Conservation (phyloP, 2,113 vertebrate species). For the Aramus guarauna region DNA sequence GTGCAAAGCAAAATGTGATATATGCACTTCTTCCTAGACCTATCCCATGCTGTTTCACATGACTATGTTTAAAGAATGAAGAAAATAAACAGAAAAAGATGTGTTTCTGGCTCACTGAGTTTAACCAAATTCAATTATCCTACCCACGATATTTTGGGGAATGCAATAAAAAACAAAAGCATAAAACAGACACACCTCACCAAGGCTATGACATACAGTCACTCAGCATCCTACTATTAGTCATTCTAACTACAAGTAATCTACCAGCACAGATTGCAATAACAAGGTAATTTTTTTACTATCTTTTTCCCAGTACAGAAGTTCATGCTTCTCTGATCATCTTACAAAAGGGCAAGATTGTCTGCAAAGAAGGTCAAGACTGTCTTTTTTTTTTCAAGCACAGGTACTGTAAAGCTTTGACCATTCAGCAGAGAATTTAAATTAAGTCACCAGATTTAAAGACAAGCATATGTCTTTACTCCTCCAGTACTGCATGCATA, state of each 20-base stretch:
- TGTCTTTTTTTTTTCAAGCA: background rate
- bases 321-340: background rate
- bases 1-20: background rate
- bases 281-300: background rate
- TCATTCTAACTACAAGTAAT: background rate
- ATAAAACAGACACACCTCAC: background rate
- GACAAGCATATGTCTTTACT: background rate
- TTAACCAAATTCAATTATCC: background rate
- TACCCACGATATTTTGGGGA: background rate
- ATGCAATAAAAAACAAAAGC: background rate
- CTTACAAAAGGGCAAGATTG: background rate
- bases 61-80: background rate
- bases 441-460: background rate
- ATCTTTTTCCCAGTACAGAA: background rate
- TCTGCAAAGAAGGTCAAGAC: background rate
- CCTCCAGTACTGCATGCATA: background rate
- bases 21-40: background rate
- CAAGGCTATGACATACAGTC: background rate
- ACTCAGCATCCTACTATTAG: background rate
- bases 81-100: background rate
- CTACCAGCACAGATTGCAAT: background rate
- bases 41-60: background rate
- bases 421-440: background rate
- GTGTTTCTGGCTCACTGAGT: background rate
- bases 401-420: background rate